Conservation (phyloP, 1,140 invertebrate species). For the Andrena cerasifolii region DNA sequence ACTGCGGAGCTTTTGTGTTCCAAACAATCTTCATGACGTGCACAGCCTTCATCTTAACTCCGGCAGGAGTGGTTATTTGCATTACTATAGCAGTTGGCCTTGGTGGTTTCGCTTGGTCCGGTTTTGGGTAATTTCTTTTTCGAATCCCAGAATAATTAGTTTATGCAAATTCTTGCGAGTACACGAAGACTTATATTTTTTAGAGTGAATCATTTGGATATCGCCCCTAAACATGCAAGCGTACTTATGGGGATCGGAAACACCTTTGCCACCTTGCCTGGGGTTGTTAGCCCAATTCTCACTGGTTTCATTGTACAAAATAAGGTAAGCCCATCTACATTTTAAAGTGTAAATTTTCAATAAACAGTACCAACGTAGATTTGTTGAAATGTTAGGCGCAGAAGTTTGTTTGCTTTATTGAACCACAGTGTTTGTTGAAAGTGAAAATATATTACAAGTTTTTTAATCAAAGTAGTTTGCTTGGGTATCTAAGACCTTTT, state of each 20-base stretch:
- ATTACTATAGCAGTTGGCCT: slow-evolving; percentile 93
- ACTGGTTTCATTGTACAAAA: slow-evolving; percentile 90
- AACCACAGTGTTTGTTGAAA: too few relatives aligned
- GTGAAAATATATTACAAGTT: too few relatives aligned
- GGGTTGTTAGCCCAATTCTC: slow-evolving; percentile 91
- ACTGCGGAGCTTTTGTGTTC: slow-evolving; percentile 89
- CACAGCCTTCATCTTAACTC: slow-evolving; percentile 87
- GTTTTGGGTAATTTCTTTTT: slow-evolving; percentile 87
- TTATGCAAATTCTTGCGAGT: background rate
- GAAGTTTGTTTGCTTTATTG: too few relatives aligned
- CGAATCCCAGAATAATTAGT: background rate
- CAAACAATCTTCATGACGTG: slow-evolving; percentile 93
- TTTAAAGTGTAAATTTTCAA: too few relatives aligned
- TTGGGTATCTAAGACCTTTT: too few relatives aligned
- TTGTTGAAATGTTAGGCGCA: too few relatives aligned
- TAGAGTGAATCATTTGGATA: slow-evolving; percentile 93
- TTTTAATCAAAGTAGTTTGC: too few relatives aligned
- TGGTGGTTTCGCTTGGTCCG: slow-evolving; percentile 94
- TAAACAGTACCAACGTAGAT: too few relatives aligned
- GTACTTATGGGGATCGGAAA: slow-evolving; percentile 94
- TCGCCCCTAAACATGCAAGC: slow-evolving; percentile 92
- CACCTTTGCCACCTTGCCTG: slow-evolving; percentile 93
- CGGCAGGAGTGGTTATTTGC: slow-evolving; percentile 87
- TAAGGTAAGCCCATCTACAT: slow-evolving; percentile 81
- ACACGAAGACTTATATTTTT: slow-evolving; percentile 68